Conservation (phyloP, 1,140 invertebrate genomes). For the Drosophila orena region DNA sequence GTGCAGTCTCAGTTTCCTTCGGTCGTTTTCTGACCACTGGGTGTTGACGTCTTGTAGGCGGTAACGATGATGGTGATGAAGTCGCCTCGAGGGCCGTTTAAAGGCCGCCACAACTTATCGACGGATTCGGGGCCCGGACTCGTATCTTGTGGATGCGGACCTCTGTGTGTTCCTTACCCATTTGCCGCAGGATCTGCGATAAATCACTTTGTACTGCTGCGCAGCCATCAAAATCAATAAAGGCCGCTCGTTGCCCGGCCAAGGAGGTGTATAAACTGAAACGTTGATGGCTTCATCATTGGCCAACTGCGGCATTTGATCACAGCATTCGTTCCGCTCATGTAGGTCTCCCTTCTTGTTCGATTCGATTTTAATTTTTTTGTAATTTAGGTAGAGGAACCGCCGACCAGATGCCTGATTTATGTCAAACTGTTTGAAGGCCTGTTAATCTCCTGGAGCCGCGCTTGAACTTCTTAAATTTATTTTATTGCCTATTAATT, state of each 20-base stretch:
- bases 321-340: conserved; percentile 71
- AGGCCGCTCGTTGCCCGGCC: conserved; percentile 28
- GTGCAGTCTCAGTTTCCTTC: conserved; percentile 2
- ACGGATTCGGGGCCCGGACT: conserved; percentile 70
- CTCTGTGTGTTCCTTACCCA: conserved; percentile 15
- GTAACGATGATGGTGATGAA: conserved; percentile 27
- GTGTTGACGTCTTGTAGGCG: conserved; percentile 82
- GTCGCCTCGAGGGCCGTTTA: conserved; percentile 68
- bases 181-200: conserved; percentile 80
- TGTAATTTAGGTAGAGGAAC: conserved; percentile 14
- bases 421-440: conserved; percentile 52
- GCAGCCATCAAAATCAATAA: conserved; percentile 73
- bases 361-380: conserved; percentile 8
- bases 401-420: conserved; percentile 49
- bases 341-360: conserved; percentile 58
- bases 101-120: conserved; percentile 72
- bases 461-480: conserved; percentile 7
- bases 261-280: conserved; percentile 70
- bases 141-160: conserved; percentile 38
- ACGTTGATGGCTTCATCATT: conserved; percentile 75
- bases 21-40: conserved; percentile 15
- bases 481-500: conserved; percentile 17
- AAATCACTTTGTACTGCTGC: conserved; percentile 73
- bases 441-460: conserved; percentile 13
- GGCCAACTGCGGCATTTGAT: conserved; percentile 61